Evolutionary conservation across 1,140 invertebrate species (phyloP), one percentile per base, ranked within the genome.

Genomic region (Pomacea maculata): DNA sequence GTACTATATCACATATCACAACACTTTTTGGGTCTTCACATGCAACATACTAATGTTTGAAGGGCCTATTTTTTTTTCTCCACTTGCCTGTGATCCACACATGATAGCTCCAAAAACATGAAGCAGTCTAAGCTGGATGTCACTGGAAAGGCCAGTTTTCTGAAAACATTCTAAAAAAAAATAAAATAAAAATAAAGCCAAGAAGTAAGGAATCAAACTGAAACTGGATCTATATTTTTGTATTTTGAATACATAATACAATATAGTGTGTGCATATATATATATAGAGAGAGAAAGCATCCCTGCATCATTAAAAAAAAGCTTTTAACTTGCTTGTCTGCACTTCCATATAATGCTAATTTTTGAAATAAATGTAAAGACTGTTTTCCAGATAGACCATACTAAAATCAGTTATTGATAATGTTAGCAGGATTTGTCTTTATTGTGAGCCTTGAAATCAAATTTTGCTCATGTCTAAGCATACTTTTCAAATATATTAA

Each of bases 91-190:
- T 34, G 93, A 92, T 85, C 94, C 94, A 86, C 92, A 93, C 75
- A 94, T 93, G 63, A 94, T 90, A 29, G 93, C 93, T 75, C 94
- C 94, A 84, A 94, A 91, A 80, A 94, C 88, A 90, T 94, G 92
- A 11, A 94, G 86, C 63, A 90, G 82, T 45, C 86, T 78, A 5
- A 86, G 81, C 75, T 87, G 87, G 19, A 91, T 74, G 72, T 85
- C 86, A 65, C 75, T 78, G 15, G 91, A 86, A 78, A 93, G 88
- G 64, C 91, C 86, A 61, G 89, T 89, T 54, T 91, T 91, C 85
- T 93, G 92, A 85, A 94, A 94, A 88, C 93, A 94, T 87, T 94
- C 93, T 94, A 87, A 76, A 89, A 91, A 54, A 67, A 71, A 73
- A 67, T 79, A 80, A 83, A 25, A 80, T 34, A 15, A 75, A 52